phyloP scores from a whole-genome alignment of 2,113 vertebrate species.

The Catharus bicknelli region DNA sequence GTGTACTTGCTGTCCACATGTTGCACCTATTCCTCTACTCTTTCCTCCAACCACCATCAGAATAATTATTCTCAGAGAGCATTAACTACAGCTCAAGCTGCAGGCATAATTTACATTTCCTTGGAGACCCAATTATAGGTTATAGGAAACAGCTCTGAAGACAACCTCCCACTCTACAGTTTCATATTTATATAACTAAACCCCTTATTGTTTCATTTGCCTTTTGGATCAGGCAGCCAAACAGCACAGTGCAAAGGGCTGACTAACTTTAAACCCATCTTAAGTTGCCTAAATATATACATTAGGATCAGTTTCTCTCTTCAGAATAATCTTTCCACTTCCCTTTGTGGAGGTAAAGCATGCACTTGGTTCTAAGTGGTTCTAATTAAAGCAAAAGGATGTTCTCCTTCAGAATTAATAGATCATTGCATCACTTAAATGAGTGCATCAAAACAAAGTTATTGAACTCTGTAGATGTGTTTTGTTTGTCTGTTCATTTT shows the following conservation, averaged over 20 bases:
- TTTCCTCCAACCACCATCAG: constrained; percentile 33
- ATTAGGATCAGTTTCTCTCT: neutral
- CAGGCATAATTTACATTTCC: constrained; percentile 61
- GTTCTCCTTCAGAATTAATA: constrained; percentile 55
- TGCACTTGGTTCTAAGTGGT: neutral
- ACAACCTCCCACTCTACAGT: constrained; percentile 27
- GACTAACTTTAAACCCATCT: neutral
- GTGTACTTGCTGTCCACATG: neutral
- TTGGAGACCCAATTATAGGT: constrained; percentile 77
- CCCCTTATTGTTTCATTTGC: neutral
- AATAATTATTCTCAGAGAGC: constrained; percentile 76
- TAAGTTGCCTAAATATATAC: neutral
- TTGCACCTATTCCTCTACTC: constrained; percentile 15
- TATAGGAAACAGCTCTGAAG: constrained; percentile 66
- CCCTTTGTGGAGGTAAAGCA: neutral
- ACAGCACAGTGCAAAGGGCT: neutral
- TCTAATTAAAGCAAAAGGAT: constrained; percentile 54
- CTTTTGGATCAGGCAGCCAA: constrained; percentile 20
- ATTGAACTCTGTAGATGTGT: neutral
- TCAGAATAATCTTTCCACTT: neutral
- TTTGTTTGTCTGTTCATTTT: neutral
- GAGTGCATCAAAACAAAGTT: neutral
- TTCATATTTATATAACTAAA: constrained; percentile 61
- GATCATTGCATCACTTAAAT: constrained; percentile 42
- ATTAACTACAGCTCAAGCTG: constrained; percentile 64